Base-by-base conservation (phyloP, 2,797 vertebrate genomes). In the Paguma larvata region DNA sequence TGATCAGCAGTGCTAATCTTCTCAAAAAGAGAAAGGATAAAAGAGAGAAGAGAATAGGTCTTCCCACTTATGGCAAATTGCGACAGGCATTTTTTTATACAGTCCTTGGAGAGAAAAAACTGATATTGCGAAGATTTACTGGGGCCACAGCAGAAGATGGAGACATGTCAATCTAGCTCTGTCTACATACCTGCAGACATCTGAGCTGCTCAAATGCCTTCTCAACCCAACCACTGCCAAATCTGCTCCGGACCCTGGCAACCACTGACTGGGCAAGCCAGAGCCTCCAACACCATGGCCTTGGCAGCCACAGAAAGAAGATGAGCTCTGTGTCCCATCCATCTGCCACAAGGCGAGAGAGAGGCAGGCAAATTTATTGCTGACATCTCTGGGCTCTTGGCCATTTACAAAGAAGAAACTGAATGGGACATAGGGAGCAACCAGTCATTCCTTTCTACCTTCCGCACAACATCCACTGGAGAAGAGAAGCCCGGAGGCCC, bases 1-100 rank as follows among this genome's bases (percentile, higher is more conserved):
- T 85, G 44, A 88, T 88, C 56, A 89, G 84, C 48, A 27, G 38
- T 13, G 32, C 86, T 95, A 72, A 95, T 85, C 95, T 93, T 78
- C 91, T 73, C 85, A 78, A 90, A 83, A 88, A 79, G 30, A 95
- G 53, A 34, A 73, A 67, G 38, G 11, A 15, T 65, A 48, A 63
- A 19, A 91, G 48, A 70, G 72, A 78, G 77, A 89, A 41, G 30
- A 10, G 2, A 77, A 7, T 63, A 38, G 12, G 6, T n/a, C 46
- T 77, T 77, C 73, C 9, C 73, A 32, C 44, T 48, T 48, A 48
- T 12, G 53, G 67, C 96, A 89, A 41, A 41, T 25, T 9, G 11
- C 2, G 51, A 68, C 51, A 15, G 80, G 46, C 16, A 32, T 51
- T 51, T 67, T 87, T 93, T 70, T 19, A 23, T 1, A n/a, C 8